These are phyloP conservation scores for Molothrus aeneus DNA, from an alignment of 2,797 vertebrate species.

Conservation along the genomic window DNA sequence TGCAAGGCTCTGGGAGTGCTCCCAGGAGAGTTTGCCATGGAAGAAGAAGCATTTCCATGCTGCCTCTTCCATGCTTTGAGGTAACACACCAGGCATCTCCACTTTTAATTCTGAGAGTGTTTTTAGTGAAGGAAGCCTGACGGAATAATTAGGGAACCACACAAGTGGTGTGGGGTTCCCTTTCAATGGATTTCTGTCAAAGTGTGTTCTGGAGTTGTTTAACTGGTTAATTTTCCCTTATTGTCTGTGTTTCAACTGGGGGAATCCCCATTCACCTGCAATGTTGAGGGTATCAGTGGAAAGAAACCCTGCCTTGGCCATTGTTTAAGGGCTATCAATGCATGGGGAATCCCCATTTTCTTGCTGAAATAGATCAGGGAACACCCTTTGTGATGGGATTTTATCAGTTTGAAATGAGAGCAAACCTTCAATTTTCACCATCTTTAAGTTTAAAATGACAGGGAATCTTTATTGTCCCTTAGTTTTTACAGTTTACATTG, in stretches of 20 bases:
- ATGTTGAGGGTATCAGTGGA: not conserved
- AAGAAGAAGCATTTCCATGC: not conserved
- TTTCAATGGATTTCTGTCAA: not conserved
- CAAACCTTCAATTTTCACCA: not conserved
- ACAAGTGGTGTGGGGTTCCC: not conserved
- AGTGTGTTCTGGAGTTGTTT: not conserved
- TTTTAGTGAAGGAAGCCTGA: not conserved
- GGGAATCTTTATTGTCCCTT: not conserved
- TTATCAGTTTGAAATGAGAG: not conserved
- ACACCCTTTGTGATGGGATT: not conserved
- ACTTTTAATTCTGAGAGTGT: not conserved
- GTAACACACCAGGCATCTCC: not conserved
- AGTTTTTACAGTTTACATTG: not conserved
- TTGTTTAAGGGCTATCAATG: not conserved
- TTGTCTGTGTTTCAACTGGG: not conserved
- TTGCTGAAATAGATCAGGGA: not conserved
- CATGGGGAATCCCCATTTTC: not conserved
- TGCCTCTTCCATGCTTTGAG: constrained; percentile 4
- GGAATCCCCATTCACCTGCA: not conserved
- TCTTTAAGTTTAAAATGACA: not conserved
- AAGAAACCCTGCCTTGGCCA: not conserved
- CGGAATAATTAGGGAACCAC: not conserved
- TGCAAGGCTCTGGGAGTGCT: not conserved
- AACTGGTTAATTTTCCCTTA: not conserved
- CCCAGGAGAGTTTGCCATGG: not conserved